Percentiles rank a stretch among this genome's conserved stretches.
phyloP scores from a whole-genome alignment of 2,113 vertebrate genomes.

The Psettodes erumei region DNA sequence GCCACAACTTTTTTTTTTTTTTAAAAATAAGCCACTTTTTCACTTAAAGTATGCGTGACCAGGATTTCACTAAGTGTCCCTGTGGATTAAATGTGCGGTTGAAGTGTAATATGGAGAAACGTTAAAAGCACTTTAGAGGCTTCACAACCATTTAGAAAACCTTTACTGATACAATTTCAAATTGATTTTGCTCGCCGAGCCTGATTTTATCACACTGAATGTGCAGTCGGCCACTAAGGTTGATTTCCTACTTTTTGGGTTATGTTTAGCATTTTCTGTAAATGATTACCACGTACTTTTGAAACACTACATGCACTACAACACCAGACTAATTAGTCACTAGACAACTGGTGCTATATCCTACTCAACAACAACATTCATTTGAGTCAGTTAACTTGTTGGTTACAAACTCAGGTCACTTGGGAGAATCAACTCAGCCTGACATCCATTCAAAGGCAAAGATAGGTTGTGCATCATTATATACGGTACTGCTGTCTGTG shows the following conservation, averaged over 20 bases:
- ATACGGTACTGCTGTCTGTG: neutral
- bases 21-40: neutral
- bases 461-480: neutral
- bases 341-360: neutral
- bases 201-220: slow-evolving; percentile 1
- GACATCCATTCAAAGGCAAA: neutral
- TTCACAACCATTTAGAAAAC: neutral
- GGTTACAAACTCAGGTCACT: neutral
- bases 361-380: neutral
- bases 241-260: neutral
- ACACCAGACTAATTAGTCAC: neutral
- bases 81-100: neutral
- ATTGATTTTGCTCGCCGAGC: neutral
- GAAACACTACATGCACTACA: neutral
- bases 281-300: neutral
- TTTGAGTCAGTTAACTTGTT: neutral
- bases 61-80: neutral
- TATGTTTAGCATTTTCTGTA: neutral
- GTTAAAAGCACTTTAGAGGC: neutral
- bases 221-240: neutral
- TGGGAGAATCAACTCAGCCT: neutral
- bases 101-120: neutral
- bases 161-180: neutral
- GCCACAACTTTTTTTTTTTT: neutral
- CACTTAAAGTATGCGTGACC: neutral